Evolutionary conservation across 1,140 invertebrate species (phyloP).

Genomic region (Leucophenga varia): DNA sequence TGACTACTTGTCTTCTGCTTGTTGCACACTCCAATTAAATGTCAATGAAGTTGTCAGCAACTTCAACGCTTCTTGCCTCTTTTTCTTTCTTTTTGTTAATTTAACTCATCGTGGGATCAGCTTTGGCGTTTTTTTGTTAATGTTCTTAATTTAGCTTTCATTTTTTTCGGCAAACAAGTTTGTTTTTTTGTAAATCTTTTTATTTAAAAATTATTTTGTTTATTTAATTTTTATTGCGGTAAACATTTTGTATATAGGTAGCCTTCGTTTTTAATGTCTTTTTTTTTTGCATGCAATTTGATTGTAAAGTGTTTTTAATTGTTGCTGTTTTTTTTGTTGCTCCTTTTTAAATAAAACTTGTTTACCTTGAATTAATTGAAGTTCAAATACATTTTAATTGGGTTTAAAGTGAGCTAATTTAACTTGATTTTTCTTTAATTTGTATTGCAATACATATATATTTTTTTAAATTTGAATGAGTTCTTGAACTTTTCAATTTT

Average conservation of each 20-base stretch:
- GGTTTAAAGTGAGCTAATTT: not conserved
- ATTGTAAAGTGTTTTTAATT: slow-evolving; percentile 5
- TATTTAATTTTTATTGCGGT: not conserved
- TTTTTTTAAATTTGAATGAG: slow-evolving; percentile 1
- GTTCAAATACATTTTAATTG: slow-evolving; percentile 11
- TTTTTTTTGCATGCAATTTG: slow-evolving; percentile 8
- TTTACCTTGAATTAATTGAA: slow-evolving; percentile 15
- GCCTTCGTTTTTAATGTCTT: slow-evolving; percentile 1
- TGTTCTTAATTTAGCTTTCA: slow-evolving; percentile 2
- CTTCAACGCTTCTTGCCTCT: not conserved
- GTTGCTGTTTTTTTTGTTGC: not conserved
- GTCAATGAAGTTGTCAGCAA: not conserved
- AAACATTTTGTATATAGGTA: not conserved
- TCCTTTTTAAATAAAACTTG: slow-evolving; percentile 12
- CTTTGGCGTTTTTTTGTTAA: too few species aligned
- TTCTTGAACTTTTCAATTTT: slow-evolving; percentile 3
- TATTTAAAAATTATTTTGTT: not conserved
- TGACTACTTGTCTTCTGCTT: slow-evolving; percentile 3
- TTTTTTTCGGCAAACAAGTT: slow-evolving; percentile 1
- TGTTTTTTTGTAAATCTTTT: slow-evolving; percentile 5
- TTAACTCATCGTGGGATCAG: too few species aligned
- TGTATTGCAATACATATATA: slow-evolving; percentile 4
- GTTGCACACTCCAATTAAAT: slow-evolving; percentile 13
- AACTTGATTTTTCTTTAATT: slow-evolving; percentile 12
- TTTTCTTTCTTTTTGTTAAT: slow-evolving; percentile 5